Percentiles rank a stretch among this genome's conserved stretches.
Evolutionary conservation across 2,113 vertebrate species (phyloP).

Genomic region (Etheostoma cragini): DNA sequence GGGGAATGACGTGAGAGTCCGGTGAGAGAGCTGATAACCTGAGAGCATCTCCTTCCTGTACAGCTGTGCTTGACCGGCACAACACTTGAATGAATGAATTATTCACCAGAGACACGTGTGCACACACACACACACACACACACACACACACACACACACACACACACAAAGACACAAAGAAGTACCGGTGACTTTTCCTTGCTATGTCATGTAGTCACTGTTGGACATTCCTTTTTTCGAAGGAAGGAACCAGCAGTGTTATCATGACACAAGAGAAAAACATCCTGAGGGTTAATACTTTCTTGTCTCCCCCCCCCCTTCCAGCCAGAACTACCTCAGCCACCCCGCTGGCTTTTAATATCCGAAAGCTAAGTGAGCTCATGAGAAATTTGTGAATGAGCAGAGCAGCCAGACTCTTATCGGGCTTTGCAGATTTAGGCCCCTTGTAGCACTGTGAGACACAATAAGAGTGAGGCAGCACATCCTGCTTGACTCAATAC

Average conservation of each 20-base stretch:
- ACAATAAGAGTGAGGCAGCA: slow-evolving; percentile 75
- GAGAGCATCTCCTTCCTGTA: slow-evolving; percentile 79
- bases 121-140: slow-evolving; percentile 12
- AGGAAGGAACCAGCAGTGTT: slow-evolving; percentile 69
- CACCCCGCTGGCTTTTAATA: slow-evolving; percentile 60
- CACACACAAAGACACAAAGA: slow-evolving; percentile 21
- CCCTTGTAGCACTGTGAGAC: slow-evolving; percentile 36
- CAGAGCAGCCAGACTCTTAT: slow-evolving; percentile 56
- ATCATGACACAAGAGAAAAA: slow-evolving; percentile 70
- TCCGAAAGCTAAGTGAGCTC: slow-evolving; percentile 73
- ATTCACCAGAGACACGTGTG: slow-evolving; percentile 51
- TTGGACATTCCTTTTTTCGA: slow-evolving; percentile 39
- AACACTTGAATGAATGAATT: slow-evolving; percentile 65
- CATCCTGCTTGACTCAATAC: slow-evolving; percentile 70
- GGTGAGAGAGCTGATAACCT: slow-evolving; percentile 73
- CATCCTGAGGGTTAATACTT: slow-evolving; percentile 66
- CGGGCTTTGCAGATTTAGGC: slow-evolving; percentile 61
- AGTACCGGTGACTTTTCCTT: slow-evolving; percentile 51
- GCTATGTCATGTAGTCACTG: slow-evolving; percentile 29
- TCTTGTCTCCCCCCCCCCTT: not conserved
- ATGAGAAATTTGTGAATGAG: slow-evolving; percentile 78
- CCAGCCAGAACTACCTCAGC: not conserved
- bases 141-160: not conserved
- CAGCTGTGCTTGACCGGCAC: slow-evolving; percentile 78
- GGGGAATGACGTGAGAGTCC: slow-evolving; percentile 65